Evolutionary conservation across 2,888 invertebrate genomes (phyloP), one percentile per base, ranked within the genome.

Genomic region (Drosophila subquinaria): DNA sequence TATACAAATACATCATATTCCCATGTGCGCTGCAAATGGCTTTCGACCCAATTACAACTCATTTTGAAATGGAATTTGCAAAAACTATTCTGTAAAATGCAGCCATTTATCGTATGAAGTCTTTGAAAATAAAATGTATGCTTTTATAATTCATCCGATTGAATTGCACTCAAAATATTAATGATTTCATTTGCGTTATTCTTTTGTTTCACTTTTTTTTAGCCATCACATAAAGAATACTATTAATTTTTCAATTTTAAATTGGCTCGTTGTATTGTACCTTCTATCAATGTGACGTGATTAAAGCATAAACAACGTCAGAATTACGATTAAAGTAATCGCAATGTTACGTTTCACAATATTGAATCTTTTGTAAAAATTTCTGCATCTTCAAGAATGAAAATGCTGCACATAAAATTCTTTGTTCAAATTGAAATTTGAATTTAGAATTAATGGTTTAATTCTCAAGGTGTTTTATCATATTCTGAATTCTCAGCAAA

Each of bases 111-210:
- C 15, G 11, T 23, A 56, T 45, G 35, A 35, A 45, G 23, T 35
- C 35, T 35, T 56, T 56, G 6, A 23, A 23, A 20, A 43, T 56
- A 56, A 56, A 56, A 43, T 43, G 20, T 43, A 20, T 33, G n/a
- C 17, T 23, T n/a, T 52, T 38, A 56, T 33, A 33, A 56, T 56
- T 43, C 20, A 20, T 33, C 1, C 55, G 20, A 43, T 56, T 56
- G 10, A 56, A 56, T 56, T 56, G 56, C 42, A 43, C 43, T 45
- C 35, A 3, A 45, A 33, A 23, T 35, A 55, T 42, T 40, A 17
- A 30, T 20, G 20, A 43, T 17, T 42, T 33, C 30, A 30, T 42
- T 55, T 13, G 13, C 9, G 4, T 15, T 9, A 4, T 17, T 6
- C 17, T 17, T 11, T 9, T 17, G 27, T 55, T 27, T 53, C 3